phyloP scores from a whole-genome alignment of 2,797 vertebrate genomes.

The Peromyscus aztecus region DNA sequence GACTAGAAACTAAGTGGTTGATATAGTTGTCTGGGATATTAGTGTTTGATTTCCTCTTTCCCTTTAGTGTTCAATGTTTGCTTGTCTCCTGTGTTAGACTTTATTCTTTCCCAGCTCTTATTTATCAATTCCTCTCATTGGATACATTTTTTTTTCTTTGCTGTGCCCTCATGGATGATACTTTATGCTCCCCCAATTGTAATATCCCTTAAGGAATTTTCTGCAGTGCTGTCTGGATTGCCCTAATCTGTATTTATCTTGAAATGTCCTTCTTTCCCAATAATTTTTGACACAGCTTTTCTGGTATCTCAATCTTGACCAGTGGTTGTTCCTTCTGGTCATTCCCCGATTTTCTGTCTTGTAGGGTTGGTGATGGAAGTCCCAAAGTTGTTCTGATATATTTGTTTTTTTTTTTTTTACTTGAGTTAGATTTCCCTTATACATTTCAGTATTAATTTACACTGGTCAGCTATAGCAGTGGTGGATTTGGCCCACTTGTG shows the following conservation, averaged over 20 bases:
- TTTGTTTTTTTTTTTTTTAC: neutral
- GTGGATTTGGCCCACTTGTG: neutral
- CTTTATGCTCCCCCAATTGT: neutral
- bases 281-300: neutral
- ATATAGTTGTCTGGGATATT: neutral
- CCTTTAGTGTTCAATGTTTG: neutral
- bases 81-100: neutral
- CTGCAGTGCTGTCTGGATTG: neutral
- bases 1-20: neutral
- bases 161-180: neutral
- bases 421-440: neutral
- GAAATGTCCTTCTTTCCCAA: neutral
- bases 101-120: neutral
- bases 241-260: neutral
- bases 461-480: neutral
- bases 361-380: neutral
- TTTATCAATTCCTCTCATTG: too few relatives aligned
- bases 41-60: neutral
- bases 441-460: neutral
- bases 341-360: neutral
- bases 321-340: too few relatives aligned
- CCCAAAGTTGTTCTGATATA: neutral
- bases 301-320: neutral
- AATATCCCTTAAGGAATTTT: neutral
- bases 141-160: neutral